A percentile compares a stretch with the other conserved stretches of the same genome.
Evolutionary conservation across 2,888 invertebrate genomes (phyloP).

Genomic region (Drosophila yooni): DNA sequence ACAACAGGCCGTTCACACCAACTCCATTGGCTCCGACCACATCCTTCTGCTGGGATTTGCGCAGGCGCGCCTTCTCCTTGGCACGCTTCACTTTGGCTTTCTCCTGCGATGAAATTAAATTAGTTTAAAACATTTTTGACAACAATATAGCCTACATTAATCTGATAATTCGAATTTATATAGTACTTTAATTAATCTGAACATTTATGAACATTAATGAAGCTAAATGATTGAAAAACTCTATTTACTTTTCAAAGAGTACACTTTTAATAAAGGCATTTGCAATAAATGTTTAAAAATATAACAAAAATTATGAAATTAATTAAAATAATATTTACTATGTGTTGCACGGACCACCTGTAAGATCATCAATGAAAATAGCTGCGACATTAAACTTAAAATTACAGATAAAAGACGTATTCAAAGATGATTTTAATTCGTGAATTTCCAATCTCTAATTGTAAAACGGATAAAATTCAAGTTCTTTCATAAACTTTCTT

Average conservation of each 20-base stretch:
- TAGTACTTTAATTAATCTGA: background rate
- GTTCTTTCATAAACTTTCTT: background rate
- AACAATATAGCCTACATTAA: background rate
- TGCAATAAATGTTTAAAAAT: background rate
- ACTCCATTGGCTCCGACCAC: slow-evolving; percentile 72
- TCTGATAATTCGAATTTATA: background rate
- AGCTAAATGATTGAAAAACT: background rate
- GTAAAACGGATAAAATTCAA: background rate
- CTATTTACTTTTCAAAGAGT: background rate
- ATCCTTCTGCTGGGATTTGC: slow-evolving; percentile 86
- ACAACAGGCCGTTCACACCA: slow-evolving; percentile 52
- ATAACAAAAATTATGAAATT: background rate
- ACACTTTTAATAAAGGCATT: background rate
- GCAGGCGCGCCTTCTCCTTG: slow-evolving; percentile 89
- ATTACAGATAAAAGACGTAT: background rate
- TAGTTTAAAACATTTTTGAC: background rate
- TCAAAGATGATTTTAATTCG: background rate
- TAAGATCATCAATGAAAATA: background rate
- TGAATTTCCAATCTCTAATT: background rate
- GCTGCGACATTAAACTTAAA: background rate
- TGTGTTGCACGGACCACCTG: too few species aligned
- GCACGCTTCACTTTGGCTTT: slow-evolving; percentile 89
- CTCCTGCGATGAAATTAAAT: slow-evolving; percentile 85
- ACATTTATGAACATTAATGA: too few species aligned
- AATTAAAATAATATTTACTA: background rate